Evolutionary conservation across 2,113 vertebrate genomes (phyloP).

Genomic region (Hydrolagus affinis): DNA sequence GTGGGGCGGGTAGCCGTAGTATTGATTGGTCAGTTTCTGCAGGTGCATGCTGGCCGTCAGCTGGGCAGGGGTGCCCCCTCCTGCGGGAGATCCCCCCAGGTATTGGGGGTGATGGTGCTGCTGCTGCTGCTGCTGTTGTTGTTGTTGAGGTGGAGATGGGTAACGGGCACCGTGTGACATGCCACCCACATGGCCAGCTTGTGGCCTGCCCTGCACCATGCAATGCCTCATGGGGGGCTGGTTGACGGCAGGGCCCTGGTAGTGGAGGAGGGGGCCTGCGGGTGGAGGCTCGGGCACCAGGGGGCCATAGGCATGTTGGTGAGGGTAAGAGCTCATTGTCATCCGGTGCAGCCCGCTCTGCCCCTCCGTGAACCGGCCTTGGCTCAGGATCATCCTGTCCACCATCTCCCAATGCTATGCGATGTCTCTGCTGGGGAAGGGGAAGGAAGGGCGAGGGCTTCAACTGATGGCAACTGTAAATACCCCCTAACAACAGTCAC

Average conservation of each 20-base stretch:
- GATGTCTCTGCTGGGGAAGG: background rate
- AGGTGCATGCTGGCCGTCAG: constrained; percentile 79
- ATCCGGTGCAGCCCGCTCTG: constrained; percentile 69
- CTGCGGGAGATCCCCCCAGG: constrained; percentile 50
- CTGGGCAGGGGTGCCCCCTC: constrained; percentile 64
- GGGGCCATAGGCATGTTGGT: constrained; percentile 68
- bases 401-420: background rate
- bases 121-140: constrained; percentile 41
- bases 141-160: constrained; percentile 57
- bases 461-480: too few species aligned
- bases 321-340: constrained; percentile 73
- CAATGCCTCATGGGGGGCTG: constrained; percentile 63
- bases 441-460: background rate
- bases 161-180: constrained; percentile 63
- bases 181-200: constrained; percentile 52
- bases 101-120: constrained; percentile 61
- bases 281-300: constrained; percentile 64
- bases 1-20: constrained; percentile 60
- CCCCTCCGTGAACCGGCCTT: constrained; percentile 74
- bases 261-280: constrained; percentile 50
- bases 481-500: too few species aligned
- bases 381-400: constrained; percentile 74
- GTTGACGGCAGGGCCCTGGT: constrained; percentile 59
- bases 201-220: constrained; percentile 59
- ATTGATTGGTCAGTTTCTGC: constrained; percentile 82